Evolutionary conservation across 2,797 vertebrate genomes (phyloP).

Genomic region (Sebastes steindachneri): DNA sequence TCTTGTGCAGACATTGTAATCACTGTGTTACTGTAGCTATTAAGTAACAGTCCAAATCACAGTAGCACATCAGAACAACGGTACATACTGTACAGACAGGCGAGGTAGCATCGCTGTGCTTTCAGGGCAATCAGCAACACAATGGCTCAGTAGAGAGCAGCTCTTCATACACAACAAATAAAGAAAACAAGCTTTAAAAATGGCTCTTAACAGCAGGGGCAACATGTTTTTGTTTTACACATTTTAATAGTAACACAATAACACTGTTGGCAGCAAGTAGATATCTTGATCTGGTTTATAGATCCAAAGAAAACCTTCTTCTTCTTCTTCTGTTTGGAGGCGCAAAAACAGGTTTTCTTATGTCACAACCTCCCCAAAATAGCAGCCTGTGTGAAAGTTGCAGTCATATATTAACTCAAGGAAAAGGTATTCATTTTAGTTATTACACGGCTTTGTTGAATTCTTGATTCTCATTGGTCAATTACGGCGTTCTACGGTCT

Average conservation of each 20-base stretch:
- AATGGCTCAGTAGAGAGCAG: slow-evolving; percentile 11
- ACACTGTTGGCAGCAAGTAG: not conserved
- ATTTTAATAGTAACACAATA: not conserved
- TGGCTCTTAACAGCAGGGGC: not conserved
- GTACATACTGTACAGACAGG: not conserved
- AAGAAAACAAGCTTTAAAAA: not conserved
- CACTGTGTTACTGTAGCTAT: slow-evolving; percentile 13
- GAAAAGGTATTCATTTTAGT: rapidly evolving
- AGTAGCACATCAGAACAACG: slow-evolving; percentile 42
- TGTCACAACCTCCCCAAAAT: not conserved
- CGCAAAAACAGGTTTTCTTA: not conserved
- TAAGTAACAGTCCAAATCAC: slow-evolving; percentile 18
- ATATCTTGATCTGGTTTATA: not conserved
- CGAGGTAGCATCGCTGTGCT: slow-evolving; percentile 9
- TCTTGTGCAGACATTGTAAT: slow-evolving; percentile 25
- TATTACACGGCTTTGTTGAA: too few relatives aligned
- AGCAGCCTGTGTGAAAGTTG: not conserved
- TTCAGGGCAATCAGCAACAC: slow-evolving; percentile 38
- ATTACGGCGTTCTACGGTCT: too few relatives aligned
- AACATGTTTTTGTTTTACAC: slow-evolving; percentile 15
- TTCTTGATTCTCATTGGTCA: too few relatives aligned
- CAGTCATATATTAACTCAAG: not conserved
- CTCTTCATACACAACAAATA: not conserved
- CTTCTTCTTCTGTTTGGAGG: not conserved
- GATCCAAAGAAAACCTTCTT: not conserved